A percentile compares a stretch with the other conserved stretches of the same genome.
Evolutionary conservation across 2,888 invertebrate genomes (phyloP).

Genomic region (Incurvaria masculella): DNA sequence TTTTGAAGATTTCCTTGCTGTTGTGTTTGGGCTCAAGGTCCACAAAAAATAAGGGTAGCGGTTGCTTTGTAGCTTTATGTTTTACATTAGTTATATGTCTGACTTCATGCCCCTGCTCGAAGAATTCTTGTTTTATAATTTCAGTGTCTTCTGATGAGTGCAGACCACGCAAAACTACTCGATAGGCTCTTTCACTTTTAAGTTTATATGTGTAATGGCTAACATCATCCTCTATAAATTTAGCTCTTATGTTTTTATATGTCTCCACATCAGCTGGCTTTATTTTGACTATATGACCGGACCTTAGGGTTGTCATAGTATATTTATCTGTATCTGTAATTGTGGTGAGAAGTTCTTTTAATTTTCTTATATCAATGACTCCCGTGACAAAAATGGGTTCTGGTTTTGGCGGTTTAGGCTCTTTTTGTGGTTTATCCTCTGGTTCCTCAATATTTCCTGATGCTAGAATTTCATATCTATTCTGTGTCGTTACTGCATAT

Average conservation of each 20-base stretch:
- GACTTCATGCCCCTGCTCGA: constrained; percentile 9
- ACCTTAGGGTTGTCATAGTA: not conserved
- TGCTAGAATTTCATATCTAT: not conserved
- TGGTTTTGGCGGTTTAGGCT: not conserved
- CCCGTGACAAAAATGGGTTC: not conserved
- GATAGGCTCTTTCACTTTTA: constrained; percentile 12
- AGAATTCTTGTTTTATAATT: constrained; percentile 7
- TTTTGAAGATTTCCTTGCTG: constrained; percentile 11
- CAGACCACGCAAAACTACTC: constrained; percentile 12
- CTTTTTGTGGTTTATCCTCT: not conserved
- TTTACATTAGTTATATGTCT: constrained; percentile 11
- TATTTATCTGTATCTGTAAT: not conserved
- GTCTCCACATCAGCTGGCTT: constrained; percentile 1
- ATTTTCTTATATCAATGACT: not conserved
- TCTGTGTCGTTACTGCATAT: not conserved
- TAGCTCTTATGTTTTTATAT: constrained; percentile 1
- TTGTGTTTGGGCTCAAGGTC: constrained; percentile 16
- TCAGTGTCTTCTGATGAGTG: constrained; percentile 10
- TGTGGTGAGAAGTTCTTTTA: not conserved
- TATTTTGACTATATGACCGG: not conserved
- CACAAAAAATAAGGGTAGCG: constrained; percentile 16
- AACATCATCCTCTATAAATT: not conserved
- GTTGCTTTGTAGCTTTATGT: constrained; percentile 12
- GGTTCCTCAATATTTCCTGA: not conserved
- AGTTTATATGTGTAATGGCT: constrained; percentile 11